Percentiles rank a stretch among this genome's conserved stretches.
These are phyloP conservation scores for Plebejus anna DNA, from an alignment of 2,888 invertebrate genomes.

Conservation along the genomic window DNA sequence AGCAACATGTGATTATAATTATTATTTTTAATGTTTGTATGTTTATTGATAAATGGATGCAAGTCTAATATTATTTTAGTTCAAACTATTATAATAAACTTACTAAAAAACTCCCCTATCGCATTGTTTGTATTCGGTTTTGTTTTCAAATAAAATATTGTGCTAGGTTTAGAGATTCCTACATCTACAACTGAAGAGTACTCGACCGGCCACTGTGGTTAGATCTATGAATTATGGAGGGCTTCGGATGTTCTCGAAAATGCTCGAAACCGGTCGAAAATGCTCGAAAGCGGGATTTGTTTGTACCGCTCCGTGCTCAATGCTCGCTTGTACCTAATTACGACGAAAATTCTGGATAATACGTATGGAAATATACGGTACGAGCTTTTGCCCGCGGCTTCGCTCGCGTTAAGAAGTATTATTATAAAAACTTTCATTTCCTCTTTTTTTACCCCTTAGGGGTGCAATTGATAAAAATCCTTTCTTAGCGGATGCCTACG, in stretches of 20 bases:
- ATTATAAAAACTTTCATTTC: too few species aligned
- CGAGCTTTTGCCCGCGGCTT: too few species aligned
- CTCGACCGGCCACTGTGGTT: neutral
- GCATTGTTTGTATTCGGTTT: neutral
- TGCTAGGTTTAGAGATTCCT: neutral
- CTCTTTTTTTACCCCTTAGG: too few species aligned
- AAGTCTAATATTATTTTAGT: too few species aligned
- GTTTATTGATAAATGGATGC: too few species aligned
- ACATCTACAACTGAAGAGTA: neutral
- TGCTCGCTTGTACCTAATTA: conserved; percentile 14
- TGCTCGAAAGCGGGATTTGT: conserved; percentile 2
- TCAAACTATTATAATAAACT: too few species aligned
- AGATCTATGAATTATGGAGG: conserved; percentile 4
- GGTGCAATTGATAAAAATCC: too few species aligned
- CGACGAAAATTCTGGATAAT: neutral
- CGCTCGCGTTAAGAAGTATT: too few species aligned
- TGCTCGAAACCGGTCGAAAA: conserved; percentile 5
- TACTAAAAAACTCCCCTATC: neutral
- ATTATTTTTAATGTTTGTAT: too few species aligned
- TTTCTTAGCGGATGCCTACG: too few species aligned
- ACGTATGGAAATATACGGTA: neutral
- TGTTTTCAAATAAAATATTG: neutral
- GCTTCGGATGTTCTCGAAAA: conserved; percentile 7
- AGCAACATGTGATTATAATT: too few species aligned
- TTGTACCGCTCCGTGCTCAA: neutral